Conservation (phyloP, 2,888 invertebrate genomes). For the Aricia artaxerxes region DNA sequence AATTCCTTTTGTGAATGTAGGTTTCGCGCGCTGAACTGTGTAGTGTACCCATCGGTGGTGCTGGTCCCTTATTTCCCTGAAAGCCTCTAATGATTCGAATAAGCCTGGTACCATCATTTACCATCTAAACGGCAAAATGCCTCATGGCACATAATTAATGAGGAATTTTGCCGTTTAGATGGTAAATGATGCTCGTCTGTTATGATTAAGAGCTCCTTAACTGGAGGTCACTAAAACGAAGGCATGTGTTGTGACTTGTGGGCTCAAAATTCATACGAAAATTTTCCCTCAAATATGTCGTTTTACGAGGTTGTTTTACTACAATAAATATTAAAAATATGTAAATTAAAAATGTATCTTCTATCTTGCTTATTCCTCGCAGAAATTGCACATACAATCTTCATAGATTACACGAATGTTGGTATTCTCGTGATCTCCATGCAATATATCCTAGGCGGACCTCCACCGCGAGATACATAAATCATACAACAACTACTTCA, state of each 20-base stretch:
- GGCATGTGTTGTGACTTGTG: background rate
- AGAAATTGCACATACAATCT: background rate
- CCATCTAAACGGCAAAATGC: background rate
- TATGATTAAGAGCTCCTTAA: background rate
- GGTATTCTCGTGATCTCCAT: background rate
- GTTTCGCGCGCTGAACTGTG: too few species aligned
- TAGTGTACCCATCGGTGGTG: too few species aligned
- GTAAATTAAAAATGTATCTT: background rate
- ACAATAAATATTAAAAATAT: too few species aligned
- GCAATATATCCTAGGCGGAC: background rate
- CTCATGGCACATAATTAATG: background rate
- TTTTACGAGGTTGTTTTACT: too few species aligned
- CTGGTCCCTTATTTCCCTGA: background rate
- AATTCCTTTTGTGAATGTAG: too few species aligned
- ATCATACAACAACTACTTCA: conserved; percentile 28
- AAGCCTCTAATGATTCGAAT: background rate
- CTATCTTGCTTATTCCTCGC: background rate
- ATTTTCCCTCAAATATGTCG: too few species aligned
- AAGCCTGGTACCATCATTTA: background rate
- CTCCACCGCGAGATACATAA: background rate
- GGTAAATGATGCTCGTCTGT: background rate
- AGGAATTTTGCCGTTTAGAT: too few species aligned
- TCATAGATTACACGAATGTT: background rate
- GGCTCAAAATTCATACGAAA: conserved; percentile 53
- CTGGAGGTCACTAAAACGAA: background rate